These are phyloP conservation scores for Intellagama lesueurii DNA, from an alignment of 2,797 vertebrate genomes.

Conservation along the genomic window DNA sequence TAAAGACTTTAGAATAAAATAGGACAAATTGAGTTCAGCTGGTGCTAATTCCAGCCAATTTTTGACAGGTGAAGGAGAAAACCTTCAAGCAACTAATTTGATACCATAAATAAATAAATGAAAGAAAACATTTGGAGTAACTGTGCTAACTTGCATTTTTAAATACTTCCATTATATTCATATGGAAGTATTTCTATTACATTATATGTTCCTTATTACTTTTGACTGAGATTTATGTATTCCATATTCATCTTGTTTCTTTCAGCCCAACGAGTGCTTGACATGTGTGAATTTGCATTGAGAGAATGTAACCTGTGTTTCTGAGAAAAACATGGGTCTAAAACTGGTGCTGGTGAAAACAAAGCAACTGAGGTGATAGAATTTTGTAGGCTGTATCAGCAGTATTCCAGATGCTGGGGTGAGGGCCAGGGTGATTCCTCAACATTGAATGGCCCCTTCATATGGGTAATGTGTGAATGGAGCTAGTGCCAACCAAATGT, in stretches of 20 bases:
- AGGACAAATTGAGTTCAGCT: not conserved
- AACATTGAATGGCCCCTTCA: too few species aligned
- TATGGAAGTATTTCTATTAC: too few species aligned
- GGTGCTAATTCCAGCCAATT: not conserved
- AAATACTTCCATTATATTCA: too few species aligned
- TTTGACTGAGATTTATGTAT: not conserved
- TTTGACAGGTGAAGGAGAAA: not conserved
- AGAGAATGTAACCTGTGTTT: not conserved
- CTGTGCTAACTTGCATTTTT: too few species aligned
- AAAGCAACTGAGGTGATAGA: not conserved
- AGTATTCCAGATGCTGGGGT: too few species aligned
- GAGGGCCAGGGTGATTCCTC: too few species aligned
- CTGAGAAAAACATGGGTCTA: not conserved
- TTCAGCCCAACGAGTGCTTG: not conserved
- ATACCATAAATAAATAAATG: not conserved
- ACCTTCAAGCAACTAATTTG: not conserved
- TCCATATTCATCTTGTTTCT: not conserved
- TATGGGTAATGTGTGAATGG: too few species aligned
- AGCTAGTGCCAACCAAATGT: too few species aligned
- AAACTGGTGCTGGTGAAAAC: not conserved
- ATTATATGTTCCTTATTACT: too few species aligned
- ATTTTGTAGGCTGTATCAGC: too few species aligned
- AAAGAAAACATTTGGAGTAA: not conserved
- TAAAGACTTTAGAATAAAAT: not conserved
- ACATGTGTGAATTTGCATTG: not conserved